Evolutionary conservation across 1,140 invertebrate species (phyloP).

Genomic region (Lerema accius): DNA sequence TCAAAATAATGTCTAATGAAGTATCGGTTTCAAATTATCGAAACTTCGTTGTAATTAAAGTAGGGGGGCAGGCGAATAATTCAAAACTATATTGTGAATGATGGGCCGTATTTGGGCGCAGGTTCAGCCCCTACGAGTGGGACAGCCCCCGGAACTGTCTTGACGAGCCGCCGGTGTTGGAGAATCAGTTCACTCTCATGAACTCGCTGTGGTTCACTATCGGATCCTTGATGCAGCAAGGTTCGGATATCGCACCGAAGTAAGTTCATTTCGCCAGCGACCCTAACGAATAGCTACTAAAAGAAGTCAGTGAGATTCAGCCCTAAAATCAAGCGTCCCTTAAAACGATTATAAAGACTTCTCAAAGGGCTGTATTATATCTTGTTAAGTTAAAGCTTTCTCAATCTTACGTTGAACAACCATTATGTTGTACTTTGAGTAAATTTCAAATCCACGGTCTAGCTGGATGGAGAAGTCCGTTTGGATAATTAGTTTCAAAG

Average conservation of each 20-base stretch:
- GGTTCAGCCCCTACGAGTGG: slow-evolving; percentile 96
- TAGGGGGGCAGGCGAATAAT: slow-evolving; percentile 30
- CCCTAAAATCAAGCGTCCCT: slow-evolving; percentile 12
- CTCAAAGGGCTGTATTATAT: slow-evolving; percentile 35
- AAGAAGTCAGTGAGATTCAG: slow-evolving; percentile 13
- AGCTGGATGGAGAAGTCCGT: slow-evolving; percentile 57
- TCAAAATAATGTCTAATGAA: slow-evolving; percentile 2
- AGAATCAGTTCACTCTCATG: slow-evolving; percentile 94
- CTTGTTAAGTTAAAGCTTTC: slow-evolving; percentile 13
- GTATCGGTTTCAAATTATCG: slow-evolving; percentile 11
- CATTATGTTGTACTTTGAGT: slow-evolving; percentile 13
- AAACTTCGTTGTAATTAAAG: not conserved
- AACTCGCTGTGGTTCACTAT: slow-evolving; percentile 96
- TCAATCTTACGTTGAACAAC: slow-evolving; percentile 16
- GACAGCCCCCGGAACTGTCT: slow-evolving; percentile 92
- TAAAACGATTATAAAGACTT: slow-evolving; percentile 25
- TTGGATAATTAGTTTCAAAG: slow-evolving; percentile 77
- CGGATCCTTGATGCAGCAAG: slow-evolving; percentile 95
- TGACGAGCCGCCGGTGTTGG: slow-evolving; percentile 89
- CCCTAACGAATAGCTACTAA: slow-evolving; percentile 37
- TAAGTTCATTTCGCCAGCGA: slow-evolving; percentile 72
- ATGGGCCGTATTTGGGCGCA: slow-evolving; percentile 80
- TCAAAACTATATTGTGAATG: slow-evolving; percentile 44
- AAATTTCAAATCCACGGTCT: slow-evolving; percentile 34
- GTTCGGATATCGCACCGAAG: slow-evolving; percentile 94